Base-by-base conservation (phyloP, 1,140 invertebrate species). In the Agrilus planipennis region DNA sequence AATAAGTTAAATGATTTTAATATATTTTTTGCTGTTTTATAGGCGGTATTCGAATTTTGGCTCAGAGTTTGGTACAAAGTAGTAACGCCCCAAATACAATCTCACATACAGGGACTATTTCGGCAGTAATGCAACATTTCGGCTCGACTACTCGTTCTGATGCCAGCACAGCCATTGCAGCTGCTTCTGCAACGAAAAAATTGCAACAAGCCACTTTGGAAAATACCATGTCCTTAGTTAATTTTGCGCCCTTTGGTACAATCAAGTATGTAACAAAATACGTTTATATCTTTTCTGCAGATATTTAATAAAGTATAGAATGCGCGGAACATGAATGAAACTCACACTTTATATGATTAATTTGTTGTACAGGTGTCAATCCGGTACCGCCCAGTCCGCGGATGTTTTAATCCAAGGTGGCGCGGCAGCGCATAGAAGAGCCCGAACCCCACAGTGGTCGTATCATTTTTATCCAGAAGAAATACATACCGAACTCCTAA, bases 401-500 rank as follows among this genome's bases (percentile, higher is more conserved):
- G 86, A 91, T 57, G 81, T 89, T 30, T 67, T 94, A 2, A 81
- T 93, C 41, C 76, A 80, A 50, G 71, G 65, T 34, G 45, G 39
- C 16, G 47, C 68, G 1, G 75, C 81, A 6, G 81, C 84, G 18
- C 84, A 90, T 49, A 69, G 86, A 46, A 66, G 88, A 46, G 83
- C 88, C 1, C 70, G 89, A 38, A 84, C 84, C 5, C 81, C 89
- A 1, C 83, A 88, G 28, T 91, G 89, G 84, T 85, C 84, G 21
- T 90, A 92, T 63, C 86, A 92, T 62, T 94, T 90, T 65, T 89
- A 88, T 63, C 85, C 86, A 1, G 85, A 89, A 50, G 89, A 93
- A 64, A 76, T 76, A 7, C 86, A 82, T 66, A 80, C 91, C 1
- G 87, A 91, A 58, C 68, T 93, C 4, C 84, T 79, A 4, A 74